phyloP scores from a whole-genome alignment of 2,113 vertebrate genomes.

The Oreotrochilus melanogaster region DNA sequence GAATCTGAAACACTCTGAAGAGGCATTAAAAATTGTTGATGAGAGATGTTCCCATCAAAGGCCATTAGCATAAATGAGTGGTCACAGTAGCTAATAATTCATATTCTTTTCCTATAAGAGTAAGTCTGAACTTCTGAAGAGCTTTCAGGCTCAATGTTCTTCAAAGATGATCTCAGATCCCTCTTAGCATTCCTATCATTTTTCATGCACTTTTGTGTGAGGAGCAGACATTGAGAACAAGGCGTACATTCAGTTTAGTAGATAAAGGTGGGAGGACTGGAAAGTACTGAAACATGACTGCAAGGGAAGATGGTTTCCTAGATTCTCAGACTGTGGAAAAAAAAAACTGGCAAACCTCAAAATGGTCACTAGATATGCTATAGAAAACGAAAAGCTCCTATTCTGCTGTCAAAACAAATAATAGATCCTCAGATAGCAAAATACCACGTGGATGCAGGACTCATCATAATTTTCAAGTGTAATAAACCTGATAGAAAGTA shows the following conservation, averaged over 20 bases:
- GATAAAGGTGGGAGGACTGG: neutral
- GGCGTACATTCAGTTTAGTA: neutral
- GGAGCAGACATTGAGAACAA: neutral
- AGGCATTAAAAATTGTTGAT: conserved; percentile 33
- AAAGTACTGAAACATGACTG: neutral
- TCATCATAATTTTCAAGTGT: neutral
- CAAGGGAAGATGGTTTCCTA: neutral
- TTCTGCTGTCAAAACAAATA: neutral
- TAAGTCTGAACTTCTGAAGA: conserved; percentile 28
- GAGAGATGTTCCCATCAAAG: conserved; percentile 41
- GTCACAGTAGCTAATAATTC: conserved; percentile 22
- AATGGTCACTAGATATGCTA: neutral
- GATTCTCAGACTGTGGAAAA: neutral
- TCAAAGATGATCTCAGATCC: conserved; percentile 30
- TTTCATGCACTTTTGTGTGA: neutral
- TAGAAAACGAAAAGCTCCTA: neutral
- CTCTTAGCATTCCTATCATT: conserved; percentile 11
- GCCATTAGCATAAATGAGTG: conserved; percentile 49
- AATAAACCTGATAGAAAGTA: neutral
- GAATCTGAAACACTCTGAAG: conserved; percentile 26
- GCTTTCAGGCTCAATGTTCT: conserved; percentile 43
- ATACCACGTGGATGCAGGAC: neutral
- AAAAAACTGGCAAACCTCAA: neutral
- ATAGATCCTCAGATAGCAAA: neutral
- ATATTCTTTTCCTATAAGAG: conserved; percentile 11